Percentiles rank a stretch among this genome's conserved stretches.
Evolutionary conservation across 2,888 invertebrate species (phyloP).

Genomic region (Drosophila formosana): DNA sequence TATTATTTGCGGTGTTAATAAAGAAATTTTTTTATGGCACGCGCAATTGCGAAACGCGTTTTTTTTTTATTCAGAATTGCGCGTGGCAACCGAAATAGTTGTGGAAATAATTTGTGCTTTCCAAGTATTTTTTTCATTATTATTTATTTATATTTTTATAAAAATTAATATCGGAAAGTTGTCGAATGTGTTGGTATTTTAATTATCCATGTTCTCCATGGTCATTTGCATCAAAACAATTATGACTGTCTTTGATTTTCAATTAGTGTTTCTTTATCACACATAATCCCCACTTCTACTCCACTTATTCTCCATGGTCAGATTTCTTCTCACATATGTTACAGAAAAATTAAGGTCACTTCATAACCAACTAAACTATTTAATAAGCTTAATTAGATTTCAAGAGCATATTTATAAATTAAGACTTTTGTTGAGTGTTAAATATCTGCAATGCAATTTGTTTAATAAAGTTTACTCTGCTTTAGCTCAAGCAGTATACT

Average conservation of each 20-base stretch:
- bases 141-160: neutral
- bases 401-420: neutral
- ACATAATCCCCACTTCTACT: neutral
- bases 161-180: neutral
- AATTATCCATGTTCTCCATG: neutral
- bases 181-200: neutral
- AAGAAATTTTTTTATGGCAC: constrained; percentile 44
- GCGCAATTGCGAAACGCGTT: neutral
- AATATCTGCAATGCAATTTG: too few relatives aligned
- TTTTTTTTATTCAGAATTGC: constrained; percentile 6
- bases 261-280: neutral
- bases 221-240: neutral
- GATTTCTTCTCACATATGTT: neutral
- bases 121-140: too few relatives aligned
- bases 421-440: too few relatives aligned
- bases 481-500: neutral
- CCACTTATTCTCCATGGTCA: neutral
- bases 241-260: neutral
- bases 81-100: constrained; percentile 30
- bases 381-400: neutral
- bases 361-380: neutral
- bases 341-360: neutral
- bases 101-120: neutral
- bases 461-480: neutral
- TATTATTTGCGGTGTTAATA: constrained; percentile 46